A percentile compares a stretch with the other conserved stretches of the same genome.
Conservation (phyloP, 2,113 vertebrate species). For the Misgurnus mizolepis region DNA sequence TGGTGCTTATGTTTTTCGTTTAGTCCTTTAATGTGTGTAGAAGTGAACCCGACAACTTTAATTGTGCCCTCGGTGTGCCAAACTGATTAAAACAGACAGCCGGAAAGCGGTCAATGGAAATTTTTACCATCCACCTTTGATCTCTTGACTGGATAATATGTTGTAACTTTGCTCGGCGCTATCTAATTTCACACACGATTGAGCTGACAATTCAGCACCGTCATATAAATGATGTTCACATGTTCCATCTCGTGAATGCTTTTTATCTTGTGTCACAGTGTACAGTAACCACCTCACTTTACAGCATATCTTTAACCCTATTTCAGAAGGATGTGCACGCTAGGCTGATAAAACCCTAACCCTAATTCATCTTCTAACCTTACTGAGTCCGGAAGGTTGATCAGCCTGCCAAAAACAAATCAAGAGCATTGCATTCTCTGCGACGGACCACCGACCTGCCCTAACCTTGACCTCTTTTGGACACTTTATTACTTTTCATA, state of each 20-base stretch:
- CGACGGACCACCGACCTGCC: too few relatives aligned
- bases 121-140: conserved; percentile 22
- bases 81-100: conserved; percentile 15
- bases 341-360: too few relatives aligned
- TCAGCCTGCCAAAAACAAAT: too few relatives aligned
- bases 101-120: conserved; percentile 10
- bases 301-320: too few relatives aligned
- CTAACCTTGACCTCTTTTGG: too few relatives aligned
- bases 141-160: conserved; percentile 22
- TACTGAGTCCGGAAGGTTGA: too few relatives aligned
- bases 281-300: too few relatives aligned
- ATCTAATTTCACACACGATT: not conserved
- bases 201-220: conserved; percentile 4
- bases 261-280: too few relatives aligned
- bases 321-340: too few relatives aligned
- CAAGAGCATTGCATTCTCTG: too few relatives aligned
- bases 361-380: too few relatives aligned
- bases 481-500: too few relatives aligned
- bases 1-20: conserved; percentile 27
- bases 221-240: conserved; percentile 4
- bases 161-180: conserved; percentile 8
- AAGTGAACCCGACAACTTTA: conserved; percentile 31
- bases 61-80: conserved; percentile 11
- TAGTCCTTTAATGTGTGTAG: conserved; percentile 22
- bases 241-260: not conserved